These are phyloP conservation scores for Manacus vitellinus DNA, from an alignment of 2,113 vertebrate genomes.

Conservation along the genomic window DNA sequence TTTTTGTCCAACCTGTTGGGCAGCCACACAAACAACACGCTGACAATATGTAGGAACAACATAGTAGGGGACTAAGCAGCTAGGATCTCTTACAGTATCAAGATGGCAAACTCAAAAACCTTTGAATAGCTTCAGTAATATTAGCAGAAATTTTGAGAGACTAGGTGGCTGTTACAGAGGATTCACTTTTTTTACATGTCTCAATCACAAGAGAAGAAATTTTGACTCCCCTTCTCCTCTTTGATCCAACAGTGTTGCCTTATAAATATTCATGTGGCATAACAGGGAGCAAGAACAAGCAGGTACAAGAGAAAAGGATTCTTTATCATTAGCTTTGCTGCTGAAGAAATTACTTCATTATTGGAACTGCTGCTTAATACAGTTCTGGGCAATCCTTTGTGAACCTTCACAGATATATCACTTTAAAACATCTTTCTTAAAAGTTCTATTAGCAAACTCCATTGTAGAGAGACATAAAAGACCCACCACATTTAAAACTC, in stretches of 20 bases:
- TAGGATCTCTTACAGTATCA: not conserved
- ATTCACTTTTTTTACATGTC: not conserved
- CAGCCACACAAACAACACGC: not conserved
- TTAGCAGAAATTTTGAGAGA: not conserved
- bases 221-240: not conserved
- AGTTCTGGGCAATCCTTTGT: not conserved
- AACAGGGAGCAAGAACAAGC: not conserved
- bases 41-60: not conserved
- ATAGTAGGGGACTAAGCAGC: not conserved
- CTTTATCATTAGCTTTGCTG: not conserved
- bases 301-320: not conserved
- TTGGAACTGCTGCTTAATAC: not conserved
- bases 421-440: not conserved
- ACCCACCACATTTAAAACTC: not conserved
- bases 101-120: not conserved
- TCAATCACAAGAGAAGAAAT: not conserved
- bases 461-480: not conserved
- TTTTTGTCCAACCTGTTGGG: not conserved
- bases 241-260: not conserved
- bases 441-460: not conserved
- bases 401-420: not conserved
- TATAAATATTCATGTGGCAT: accelerated
- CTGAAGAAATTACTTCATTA: not conserved
- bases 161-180: not conserved
- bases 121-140: not conserved